Evolutionary conservation across 2,797 vertebrate genomes (phyloP).

Genomic region (Natrix natrix): DNA sequence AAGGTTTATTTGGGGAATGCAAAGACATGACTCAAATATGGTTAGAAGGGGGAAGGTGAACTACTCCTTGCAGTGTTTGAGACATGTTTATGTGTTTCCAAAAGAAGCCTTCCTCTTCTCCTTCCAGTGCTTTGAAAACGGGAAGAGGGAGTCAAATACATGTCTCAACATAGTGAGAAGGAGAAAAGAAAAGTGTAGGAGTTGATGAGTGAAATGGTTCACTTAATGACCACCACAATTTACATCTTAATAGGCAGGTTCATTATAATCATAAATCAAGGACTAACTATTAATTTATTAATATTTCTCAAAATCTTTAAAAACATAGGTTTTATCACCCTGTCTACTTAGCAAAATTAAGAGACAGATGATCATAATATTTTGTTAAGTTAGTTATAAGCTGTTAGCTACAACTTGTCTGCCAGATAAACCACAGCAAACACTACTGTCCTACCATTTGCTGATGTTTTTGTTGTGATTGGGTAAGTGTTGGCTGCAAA

Average conservation of each 20-base stretch:
- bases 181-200: not conserved
- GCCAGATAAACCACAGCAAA: not conserved
- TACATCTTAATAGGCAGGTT: not conserved
- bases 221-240: not conserved
- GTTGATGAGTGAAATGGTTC: not conserved
- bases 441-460: not conserved
- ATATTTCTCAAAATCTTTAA: not conserved
- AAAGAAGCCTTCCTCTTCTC: not conserved
- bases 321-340: not conserved
- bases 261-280: not conserved
- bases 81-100: not conserved
- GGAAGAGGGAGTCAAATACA: not conserved
- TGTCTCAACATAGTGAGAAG: not conserved
- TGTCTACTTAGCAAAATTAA: not conserved
- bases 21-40: not conserved
- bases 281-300: not conserved
- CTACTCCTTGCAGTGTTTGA: not conserved
- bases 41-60: not conserved
- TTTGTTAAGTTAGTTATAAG: not conserved
- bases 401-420: not conserved
- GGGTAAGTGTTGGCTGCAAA: not conserved
- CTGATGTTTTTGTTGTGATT: not conserved
- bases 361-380: not conserved
- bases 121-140: not conserved
- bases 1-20: not conserved